These are phyloP conservation scores for Choristoneura fumiferana DNA, from an alignment of 1,140 invertebrate genomes.

Conservation along the genomic window DNA sequence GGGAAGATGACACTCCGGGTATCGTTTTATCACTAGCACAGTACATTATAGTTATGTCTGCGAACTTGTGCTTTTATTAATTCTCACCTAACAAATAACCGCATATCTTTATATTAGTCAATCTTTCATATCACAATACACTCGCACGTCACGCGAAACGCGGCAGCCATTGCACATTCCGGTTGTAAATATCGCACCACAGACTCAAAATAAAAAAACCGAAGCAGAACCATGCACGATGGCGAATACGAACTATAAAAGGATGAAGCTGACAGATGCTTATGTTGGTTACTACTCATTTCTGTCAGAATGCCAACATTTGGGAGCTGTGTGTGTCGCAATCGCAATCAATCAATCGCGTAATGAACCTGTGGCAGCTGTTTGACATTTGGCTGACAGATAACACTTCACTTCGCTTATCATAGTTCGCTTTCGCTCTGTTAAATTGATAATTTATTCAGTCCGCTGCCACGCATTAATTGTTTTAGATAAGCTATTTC, in stretches of 20 bases:
- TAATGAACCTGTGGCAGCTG: slow-evolving; percentile 1
- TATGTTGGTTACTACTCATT: not conserved
- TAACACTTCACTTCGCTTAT: not conserved
- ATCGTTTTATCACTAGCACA: slow-evolving; percentile 78
- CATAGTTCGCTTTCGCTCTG: not conserved
- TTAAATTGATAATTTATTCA: slow-evolving; percentile 8
- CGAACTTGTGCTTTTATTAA: slow-evolving; percentile 43
- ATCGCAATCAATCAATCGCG: no score
- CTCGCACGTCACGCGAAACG: slow-evolving; percentile 63
- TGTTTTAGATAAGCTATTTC: slow-evolving; percentile 16
- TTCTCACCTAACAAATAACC: slow-evolving; percentile 53
- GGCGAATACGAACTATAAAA: no score
- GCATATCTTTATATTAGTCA: slow-evolving; percentile 61
- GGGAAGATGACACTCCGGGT: slow-evolving; percentile 74
- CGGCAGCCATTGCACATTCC: slow-evolving; percentile 77
- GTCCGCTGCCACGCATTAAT: slow-evolving; percentile 1
- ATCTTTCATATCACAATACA: slow-evolving; percentile 55
- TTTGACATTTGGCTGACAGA: slow-evolving; percentile 13
- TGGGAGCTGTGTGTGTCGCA: no score
- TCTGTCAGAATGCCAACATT: no score
- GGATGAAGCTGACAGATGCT: slow-evolving; percentile 1
- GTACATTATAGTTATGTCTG: slow-evolving; percentile 65
- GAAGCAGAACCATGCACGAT: not conserved
- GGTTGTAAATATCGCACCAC: slow-evolving; percentile 75
- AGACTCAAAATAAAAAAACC: slow-evolving; percentile 43